These are phyloP conservation scores for Gymnopithys bicolor DNA, from an alignment of 2,797 vertebrate genomes.

Conservation along the genomic window DNA sequence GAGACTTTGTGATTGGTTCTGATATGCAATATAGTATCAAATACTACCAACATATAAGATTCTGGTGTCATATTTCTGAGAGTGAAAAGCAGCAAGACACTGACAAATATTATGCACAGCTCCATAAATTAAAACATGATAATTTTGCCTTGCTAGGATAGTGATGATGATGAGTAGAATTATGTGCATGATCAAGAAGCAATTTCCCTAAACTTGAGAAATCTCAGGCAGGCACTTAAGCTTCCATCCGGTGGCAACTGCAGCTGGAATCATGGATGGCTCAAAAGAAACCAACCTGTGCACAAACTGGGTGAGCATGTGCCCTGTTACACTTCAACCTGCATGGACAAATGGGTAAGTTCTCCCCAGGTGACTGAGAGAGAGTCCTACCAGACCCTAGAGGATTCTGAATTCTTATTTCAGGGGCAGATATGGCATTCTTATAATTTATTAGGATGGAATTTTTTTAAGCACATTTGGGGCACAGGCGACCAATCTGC, in stretches of 20 bases:
- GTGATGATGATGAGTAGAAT: not conserved
- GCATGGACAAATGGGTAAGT: fast-evolving
- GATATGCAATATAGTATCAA: not conserved
- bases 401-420: not conserved
- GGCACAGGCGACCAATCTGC: not conserved
- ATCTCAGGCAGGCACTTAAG: not conserved
- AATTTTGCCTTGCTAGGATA: not conserved
- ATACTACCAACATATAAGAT: not conserved
- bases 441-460: not conserved
- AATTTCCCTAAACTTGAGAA: not conserved
- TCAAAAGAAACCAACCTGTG: not conserved
- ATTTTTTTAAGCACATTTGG: not conserved
- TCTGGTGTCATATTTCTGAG: not conserved
- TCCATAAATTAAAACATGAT: not conserved
- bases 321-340: not conserved
- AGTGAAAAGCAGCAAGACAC: not conserved
- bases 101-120: not conserved
- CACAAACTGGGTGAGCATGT: not conserved
- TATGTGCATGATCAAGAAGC: slow-evolving; percentile 24
- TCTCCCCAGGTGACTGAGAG: fast-evolving
- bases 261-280: not conserved
- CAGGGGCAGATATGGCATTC: not conserved
- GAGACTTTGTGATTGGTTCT: not conserved
- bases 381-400: not conserved
- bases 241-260: not conserved